Evolutionary conservation across 2,888 invertebrate genomes (phyloP), one percentile per base, ranked within the genome.

Genomic region (Smittia sp.): DNA sequence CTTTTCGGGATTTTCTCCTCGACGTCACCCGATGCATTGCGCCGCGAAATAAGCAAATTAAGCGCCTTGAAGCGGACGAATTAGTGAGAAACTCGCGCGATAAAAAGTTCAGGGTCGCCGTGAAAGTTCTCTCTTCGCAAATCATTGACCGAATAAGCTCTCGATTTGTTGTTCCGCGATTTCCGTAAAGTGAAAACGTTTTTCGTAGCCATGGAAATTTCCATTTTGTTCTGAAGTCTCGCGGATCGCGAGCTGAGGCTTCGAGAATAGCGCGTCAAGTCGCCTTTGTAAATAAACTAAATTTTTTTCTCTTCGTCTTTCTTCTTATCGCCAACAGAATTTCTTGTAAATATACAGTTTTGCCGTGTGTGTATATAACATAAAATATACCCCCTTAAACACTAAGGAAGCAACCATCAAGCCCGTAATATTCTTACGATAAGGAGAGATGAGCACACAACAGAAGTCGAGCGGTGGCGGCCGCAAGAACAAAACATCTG

Each of bases 381-480:
- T 32, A 72, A 27, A 72, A 72, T 72, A 72, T 72, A 58, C 62
- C 62, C 54, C 58, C 27, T 27, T 27, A 24, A 24, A 27, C 25
- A 27, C 27, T 27, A 63, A 63, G 25, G 25, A 24, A 63, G 27
- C 63, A 63, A 58, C 15, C 63, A 18, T 27, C 27, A 54, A 41
- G 46, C 41, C 20, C 22, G 32, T 63, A 63, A 24, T 18, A 24
- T 9, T 27, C 18, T 38, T 18, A 39, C 66, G 39, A 66, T 15
- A 54, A 54, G 27, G 0, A 54, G 24, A 0, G 58, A 83, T 83
- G 83, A 83, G 82, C 81, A 82, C 83, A 83, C 83, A 81, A 81
- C 81, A 78, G 78, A 81, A 82, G 79, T 79, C 80, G 77, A 80
- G 81, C 78, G 81, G 79, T 76, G 80, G 79, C 77, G 80, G 80